Evolutionary conservation across 2,888 invertebrate species (phyloP), one percentile per base, ranked within the genome.

Genomic region (Eristalis intricaria): DNA sequence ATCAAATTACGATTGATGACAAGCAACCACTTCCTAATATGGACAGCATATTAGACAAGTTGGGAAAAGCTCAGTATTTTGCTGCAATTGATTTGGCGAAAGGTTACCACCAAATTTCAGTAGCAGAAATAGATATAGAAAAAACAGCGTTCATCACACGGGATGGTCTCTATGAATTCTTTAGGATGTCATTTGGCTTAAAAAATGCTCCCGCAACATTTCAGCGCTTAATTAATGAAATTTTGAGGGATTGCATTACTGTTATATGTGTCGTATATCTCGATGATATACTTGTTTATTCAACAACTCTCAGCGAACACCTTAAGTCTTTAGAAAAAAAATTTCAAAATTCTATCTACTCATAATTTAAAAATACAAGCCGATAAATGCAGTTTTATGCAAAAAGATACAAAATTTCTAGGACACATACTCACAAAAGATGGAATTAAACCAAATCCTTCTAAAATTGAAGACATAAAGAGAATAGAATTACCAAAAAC

Each of bases 21-120:
- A 84, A 87, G 40, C 77, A 84, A 60, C 80, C 80, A 8, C 50
- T 82, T 11, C 84, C 89, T 15, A 88, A 85, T 58, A 88, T 85
- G 29, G n/a, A n/a, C n/a, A n/a, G 32, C 15, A 50, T 73, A 23
- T 23, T 73, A 13, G 50, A 64, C 13, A 64, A 73, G 50, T 58
- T 71, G 22, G 60, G 61, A n/a, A 77, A 81, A 38, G n/a, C 81
- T 4, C 76, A 84, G 77, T 82, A 86, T 69, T 86, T 85, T 19
- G 84, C 75, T 64, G 73, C 89, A 8, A n/a, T 84, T 23, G 88
- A 86, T 26, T 26, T 84, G 19, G 75, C 83, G 60, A 88, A 84
- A 74, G 40, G 73, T 11, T 73, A 40, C 29, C 40, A 40, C 10
- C 22, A 58, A 43, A 73, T 73, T 13, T 58, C 63, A 63, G 73